A percentile compares a stretch with the other conserved stretches of the same genome.
Conservation (phyloP, 2,113 vertebrate species). For the Cyprinodon tularosa region DNA sequence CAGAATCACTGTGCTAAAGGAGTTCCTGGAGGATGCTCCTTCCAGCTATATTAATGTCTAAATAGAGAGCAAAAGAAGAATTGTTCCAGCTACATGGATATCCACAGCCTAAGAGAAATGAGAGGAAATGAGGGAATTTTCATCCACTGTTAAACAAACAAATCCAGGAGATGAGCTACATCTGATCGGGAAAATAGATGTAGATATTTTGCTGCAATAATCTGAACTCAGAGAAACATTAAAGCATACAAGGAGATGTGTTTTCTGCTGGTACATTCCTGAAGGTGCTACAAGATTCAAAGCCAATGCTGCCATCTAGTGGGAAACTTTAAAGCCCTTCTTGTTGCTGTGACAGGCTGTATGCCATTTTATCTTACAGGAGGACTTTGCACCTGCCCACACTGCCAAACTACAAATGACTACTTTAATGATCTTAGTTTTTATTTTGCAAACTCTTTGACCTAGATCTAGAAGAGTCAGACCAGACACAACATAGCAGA, state of each 20-base stretch:
- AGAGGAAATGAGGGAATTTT: background rate
- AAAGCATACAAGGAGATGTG: background rate
- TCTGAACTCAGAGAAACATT: no score
- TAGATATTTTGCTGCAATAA: no score
- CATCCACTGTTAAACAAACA: background rate
- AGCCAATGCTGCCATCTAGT: background rate
- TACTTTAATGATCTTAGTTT: background rate
- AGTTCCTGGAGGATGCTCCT: no score
- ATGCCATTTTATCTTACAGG: background rate
- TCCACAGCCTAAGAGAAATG: background rate
- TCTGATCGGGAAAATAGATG: background rate
- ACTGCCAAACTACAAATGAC: background rate
- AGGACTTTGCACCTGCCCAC: no score
- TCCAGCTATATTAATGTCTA: no score
- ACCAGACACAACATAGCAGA: background rate
- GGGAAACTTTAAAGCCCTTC: background rate
- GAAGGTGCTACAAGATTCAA: background rate
- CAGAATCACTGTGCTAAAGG: no score
- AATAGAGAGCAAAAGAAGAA: no score
- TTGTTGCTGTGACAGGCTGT: background rate
- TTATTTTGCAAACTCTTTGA: background rate
- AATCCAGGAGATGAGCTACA: background rate
- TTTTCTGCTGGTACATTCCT: background rate
- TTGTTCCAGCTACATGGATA: background rate
- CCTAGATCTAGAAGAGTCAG: background rate